Percentiles rank a stretch among this genome's conserved stretches.
Conservation (phyloP, 2,888 invertebrate species). For the Leucophenga maculata region DNA sequence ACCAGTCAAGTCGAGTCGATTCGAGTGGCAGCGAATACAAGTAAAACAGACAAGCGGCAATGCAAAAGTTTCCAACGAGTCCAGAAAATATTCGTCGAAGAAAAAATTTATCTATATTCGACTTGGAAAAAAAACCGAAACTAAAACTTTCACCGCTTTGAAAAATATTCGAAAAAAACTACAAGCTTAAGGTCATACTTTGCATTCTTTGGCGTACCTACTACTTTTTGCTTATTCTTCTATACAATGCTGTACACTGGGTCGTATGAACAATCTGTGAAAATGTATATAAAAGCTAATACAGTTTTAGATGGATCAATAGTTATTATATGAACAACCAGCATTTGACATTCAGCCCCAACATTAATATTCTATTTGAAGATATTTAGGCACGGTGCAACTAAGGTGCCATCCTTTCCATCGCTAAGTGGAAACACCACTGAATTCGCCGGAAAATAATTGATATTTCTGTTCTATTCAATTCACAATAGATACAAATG, state of each 20-base stretch:
- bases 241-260: neutral
- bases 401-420: too few species aligned
- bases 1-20: neutral
- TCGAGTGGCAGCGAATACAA: constrained; percentile 4
- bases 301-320: too few species aligned
- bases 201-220: constrained; percentile 14
- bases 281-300: neutral
- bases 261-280: neutral
- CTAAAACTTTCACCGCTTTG: neutral
- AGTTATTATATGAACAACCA: too few species aligned
- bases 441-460: too few species aligned
- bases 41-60: neutral
- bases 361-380: too few species aligned
- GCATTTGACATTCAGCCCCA: too few species aligned
- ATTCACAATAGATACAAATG: too few species aligned
- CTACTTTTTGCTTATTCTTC: neutral
- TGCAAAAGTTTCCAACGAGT: neutral
- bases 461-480: too few species aligned
- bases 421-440: too few species aligned
- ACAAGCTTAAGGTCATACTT: constrained; percentile 25
- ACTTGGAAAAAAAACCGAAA: neutral
- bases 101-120: neutral
- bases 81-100: neutral
- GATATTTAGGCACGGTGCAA: too few species aligned
- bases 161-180: neutral